Conservation (phyloP, 2,888 invertebrate genomes). For the Adela reaumurella region DNA sequence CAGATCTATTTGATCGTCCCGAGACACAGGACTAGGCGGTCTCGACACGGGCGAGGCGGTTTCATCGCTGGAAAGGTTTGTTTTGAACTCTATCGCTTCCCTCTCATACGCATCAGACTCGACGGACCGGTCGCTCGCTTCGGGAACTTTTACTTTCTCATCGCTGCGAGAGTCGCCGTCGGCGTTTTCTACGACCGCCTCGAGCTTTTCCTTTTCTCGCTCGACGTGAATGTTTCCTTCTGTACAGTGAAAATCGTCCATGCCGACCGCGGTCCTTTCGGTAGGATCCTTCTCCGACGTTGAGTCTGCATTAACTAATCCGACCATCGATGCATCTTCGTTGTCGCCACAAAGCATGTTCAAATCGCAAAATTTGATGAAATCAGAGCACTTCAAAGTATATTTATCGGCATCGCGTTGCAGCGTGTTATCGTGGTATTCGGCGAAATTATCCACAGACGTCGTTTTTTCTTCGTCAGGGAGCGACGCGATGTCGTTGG, state of each 20-base stretch:
- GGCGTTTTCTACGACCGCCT: slow-evolving; percentile 12
- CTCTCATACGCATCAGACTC: neutral
- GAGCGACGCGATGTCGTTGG: neutral
- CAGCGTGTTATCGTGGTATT: slow-evolving; percentile 24
- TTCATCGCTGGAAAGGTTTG: neutral
- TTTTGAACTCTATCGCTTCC: neutral
- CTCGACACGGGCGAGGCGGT: neutral
- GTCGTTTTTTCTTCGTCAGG: too few relatives aligned
- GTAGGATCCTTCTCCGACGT: too few relatives aligned
- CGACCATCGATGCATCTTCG: too few relatives aligned
- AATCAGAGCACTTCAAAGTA: slow-evolving; percentile 18
- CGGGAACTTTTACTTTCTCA: slow-evolving; percentile 2
- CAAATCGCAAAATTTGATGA: slow-evolving; percentile 36
- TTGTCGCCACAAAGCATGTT: slow-evolving; percentile 45
- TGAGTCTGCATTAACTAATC: too few relatives aligned
- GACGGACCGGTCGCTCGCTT: slow-evolving; percentile 10
- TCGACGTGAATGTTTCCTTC: slow-evolving; percentile 7
- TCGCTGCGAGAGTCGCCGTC: slow-evolving; percentile 9
- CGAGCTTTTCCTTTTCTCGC: slow-evolving; percentile 13
- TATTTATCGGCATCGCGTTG: slow-evolving; percentile 19
- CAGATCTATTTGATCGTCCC: slow-evolving; percentile 42
- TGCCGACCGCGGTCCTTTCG: too few relatives aligned
- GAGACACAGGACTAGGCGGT: neutral
- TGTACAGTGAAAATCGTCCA: neutral
- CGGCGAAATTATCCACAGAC: slow-evolving; percentile 19